A percentile compares a stretch with the other conserved stretches of the same genome.
Evolutionary conservation across 2,888 invertebrate species (phyloP).

Genomic region (Iselma pallidipennis): DNA sequence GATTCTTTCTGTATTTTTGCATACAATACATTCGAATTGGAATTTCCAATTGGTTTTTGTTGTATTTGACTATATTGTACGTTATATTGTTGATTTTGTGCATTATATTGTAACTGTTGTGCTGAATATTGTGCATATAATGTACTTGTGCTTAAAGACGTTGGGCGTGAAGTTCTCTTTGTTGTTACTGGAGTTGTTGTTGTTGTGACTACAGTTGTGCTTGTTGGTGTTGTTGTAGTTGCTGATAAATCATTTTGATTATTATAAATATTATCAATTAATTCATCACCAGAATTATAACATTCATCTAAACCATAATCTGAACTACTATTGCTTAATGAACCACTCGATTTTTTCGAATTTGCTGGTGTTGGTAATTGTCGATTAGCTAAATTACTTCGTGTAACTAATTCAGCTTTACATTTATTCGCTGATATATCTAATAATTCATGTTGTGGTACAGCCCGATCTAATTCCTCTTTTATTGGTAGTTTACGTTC

Average conservation of each 20-base stretch:
- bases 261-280: constrained; percentile 31
- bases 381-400: constrained; percentile 74
- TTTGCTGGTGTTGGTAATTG: constrained; percentile 64
- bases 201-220: constrained; percentile 45
- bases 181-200: constrained; percentile 35
- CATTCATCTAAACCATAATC: constrained; percentile 80
- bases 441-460: constrained; percentile 84
- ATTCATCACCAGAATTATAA: constrained; percentile 64
- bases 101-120: constrained; percentile 36
- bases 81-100: constrained; percentile 42
- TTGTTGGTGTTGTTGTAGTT: not conserved
- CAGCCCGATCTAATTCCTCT: constrained; percentile 83
- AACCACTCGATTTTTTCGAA: constrained; percentile 49
- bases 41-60: constrained; percentile 19
- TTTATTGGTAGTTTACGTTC: constrained; percentile 70
- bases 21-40: constrained; percentile 49
- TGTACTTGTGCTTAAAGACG: constrained; percentile 37
- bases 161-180: constrained; percentile 30
- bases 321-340: constrained; percentile 62
- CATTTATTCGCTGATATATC: constrained; percentile 85
- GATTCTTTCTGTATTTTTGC: constrained; percentile 61
- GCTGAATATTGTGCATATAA: constrained; percentile 35
- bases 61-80: constrained; percentile 49
- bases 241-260: constrained; percentile 20
- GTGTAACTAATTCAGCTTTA: constrained; percentile 84